Conservation (phyloP, 2,888 invertebrate genomes). For the Tenthredo scrophulariae region DNA sequence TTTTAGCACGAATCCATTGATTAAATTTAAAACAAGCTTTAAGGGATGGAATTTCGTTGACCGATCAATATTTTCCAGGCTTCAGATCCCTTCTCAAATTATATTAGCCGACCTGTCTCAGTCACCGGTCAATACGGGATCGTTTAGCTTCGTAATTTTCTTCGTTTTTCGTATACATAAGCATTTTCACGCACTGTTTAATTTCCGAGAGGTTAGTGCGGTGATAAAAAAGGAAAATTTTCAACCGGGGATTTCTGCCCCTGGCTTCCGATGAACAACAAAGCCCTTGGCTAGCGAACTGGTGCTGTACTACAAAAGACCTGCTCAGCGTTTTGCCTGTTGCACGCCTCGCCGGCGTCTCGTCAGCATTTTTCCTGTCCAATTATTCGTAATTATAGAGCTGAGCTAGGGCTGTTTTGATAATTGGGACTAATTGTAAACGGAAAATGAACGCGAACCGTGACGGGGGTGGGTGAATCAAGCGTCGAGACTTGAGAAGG, state of each 20-base stretch:
- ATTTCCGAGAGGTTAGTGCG: background rate
- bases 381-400: constrained; percentile 74
- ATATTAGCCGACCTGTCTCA: background rate
- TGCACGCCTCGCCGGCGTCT: constrained; percentile 57
- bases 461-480: constrained; percentile 18
- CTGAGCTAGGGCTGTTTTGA: constrained; percentile 69
- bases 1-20: background rate
- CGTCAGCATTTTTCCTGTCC: constrained; percentile 71
- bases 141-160: constrained; percentile 1
- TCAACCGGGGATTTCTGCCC: constrained; percentile 15
- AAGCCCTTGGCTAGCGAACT: constrained; percentile 40
- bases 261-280: constrained; percentile 46
- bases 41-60: background rate
- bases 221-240: constrained; percentile 34
- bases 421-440: constrained; percentile 67
- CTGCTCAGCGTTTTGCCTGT: constrained; percentile 62
- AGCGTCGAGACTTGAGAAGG: constrained; percentile 13
- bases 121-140: constrained; percentile 6
- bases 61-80: background rate
- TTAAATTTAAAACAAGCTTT: background rate
- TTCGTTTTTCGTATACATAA: background rate
- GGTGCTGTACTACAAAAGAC: constrained; percentile 56
- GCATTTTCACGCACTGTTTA: constrained; percentile 42
- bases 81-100: background rate
- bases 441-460: constrained; percentile 61